Evolutionary conservation across 2,888 invertebrate species (phyloP), one percentile per base, ranked within the genome.

Genomic region (Monochamus alternatus): DNA sequence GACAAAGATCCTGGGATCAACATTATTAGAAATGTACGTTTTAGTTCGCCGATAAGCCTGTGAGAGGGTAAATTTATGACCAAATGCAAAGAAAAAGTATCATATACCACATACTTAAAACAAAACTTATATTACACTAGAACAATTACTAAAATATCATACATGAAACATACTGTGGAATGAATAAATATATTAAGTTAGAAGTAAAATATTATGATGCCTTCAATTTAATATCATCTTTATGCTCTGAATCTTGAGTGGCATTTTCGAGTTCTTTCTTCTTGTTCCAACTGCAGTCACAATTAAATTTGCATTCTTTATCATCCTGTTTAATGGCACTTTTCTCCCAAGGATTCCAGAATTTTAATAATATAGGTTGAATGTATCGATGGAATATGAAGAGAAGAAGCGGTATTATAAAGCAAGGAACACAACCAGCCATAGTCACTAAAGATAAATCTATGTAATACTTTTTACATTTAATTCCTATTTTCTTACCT

Each of bases 311-410:
- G 65, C 84, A 83, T 68, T 80, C 77, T 66, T 83, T 79, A 32
- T 81, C 81, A 5, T 69, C 74, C 55, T 79, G 66, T 69, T 83
- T 85, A 22, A 85, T 84, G 9, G 86, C 81, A 64, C 85, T 85
- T 62, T 87, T 92, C 73, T 91, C 92, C 93, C 94, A 95, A 0
- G 94, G 95, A 87, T 95, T 95, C 96, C 96, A 96, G 85, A 94
- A 94, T 79, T 93, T 93, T 68, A 95, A 87, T 66, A 97, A 88
- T 78, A 96, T 91, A 0, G 97, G 97, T 87, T 96, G 96, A 77
- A 97, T 91, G 84, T 95, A 94, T 86, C 93, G 94, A 87, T 96
- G 95, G 93, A 96, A 97, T 78, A 97, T 91, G 84, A 94, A 94
- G 12, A 97, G 90, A 62, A 97, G 89, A 76, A 96, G 89, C 2